A percentile compares a stretch with the other conserved stretches of the same genome.
phyloP scores from a whole-genome alignment of 2,113 vertebrate genomes.

The Lagopus leucura region DNA sequence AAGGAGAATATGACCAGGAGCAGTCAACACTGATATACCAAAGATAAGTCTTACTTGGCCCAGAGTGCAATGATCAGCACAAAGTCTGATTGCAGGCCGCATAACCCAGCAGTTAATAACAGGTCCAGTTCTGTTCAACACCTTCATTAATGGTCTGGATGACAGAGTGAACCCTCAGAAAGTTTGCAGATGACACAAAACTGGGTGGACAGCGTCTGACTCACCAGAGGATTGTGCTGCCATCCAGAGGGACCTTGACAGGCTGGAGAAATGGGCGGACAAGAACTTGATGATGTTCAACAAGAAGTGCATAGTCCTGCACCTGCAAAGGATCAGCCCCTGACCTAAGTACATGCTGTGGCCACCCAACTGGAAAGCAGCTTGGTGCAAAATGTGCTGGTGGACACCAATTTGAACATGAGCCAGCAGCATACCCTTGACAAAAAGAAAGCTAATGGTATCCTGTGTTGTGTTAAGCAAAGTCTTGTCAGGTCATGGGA shows the following conservation, averaged over 20 bases:
- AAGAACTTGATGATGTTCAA: not conserved
- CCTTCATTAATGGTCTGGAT: not conserved
- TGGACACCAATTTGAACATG: not conserved
- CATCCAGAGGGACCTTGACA: not conserved
- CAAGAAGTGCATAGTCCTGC: not conserved
- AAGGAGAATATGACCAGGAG: not conserved
- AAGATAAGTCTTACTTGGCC: not conserved
- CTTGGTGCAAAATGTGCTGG: not conserved
- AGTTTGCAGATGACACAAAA: not conserved
- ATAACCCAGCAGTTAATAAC: not conserved
- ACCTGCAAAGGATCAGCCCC: not conserved
- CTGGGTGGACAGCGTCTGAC: not conserved
- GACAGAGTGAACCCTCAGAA: not conserved
- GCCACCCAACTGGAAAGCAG: not conserved
- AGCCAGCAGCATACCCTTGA: fast-evolving
- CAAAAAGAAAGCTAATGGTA: fast-evolving
- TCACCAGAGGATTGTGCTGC: not conserved
- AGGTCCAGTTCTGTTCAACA: not conserved
- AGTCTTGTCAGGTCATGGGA: fast-evolving
- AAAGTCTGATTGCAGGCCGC: not conserved
- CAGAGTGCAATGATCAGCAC: not conserved
- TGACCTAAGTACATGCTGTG: not conserved
- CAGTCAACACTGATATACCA: not conserved
- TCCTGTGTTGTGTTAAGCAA: not conserved
- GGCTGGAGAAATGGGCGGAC: not conserved